Base-by-base conservation (phyloP, 2,888 invertebrate species). In the Mythimna pallens region DNA sequence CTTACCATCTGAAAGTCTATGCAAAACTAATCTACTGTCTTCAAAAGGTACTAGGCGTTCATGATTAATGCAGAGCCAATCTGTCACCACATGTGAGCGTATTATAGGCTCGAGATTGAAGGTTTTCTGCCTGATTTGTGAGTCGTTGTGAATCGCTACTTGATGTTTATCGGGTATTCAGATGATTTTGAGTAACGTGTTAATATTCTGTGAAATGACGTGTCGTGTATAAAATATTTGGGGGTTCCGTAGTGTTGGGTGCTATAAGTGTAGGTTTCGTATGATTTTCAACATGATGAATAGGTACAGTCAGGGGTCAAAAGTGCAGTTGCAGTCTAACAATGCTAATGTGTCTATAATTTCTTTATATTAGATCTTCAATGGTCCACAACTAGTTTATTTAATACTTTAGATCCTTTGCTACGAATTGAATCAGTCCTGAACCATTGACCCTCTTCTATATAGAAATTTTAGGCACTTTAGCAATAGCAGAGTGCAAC, bases 51-150 rank as follows among this genome's bases (percentile, higher is more conserved):
- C 89, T 86, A 88, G 76, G 61, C n/a, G 6, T 79, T 90, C 90
- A 92, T 94, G 90, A 90, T 91, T 93, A 90, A 94, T 94, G 89
- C 91, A 93, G 86, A 82, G 81, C 85, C 91, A 92, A 94, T 93
- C 90, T 92, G 92, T 91, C 90, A 89, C 81, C 68, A 86, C 85
- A 87, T 89, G 86, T 84, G 87, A 70, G 67, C 67, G 67, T 76
- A 54, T 73, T 76, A 54, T 71, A 70, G 65, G 75, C 54, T 76
- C 64, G 70, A 66, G 65, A 84, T 82, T 82, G 50, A 66, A 84
- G 86, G 61, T 82, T 81, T 86, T 86, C 82, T 80, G 70, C 47
- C 47, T 78, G 72, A 87, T 80, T 84, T 78, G 82, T 71, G 64
- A 74, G 76, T 79, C 71, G 75, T 73, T 77, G 80, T 73, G 58